Percentiles rank a stretch among this genome's conserved stretches.
phyloP scores from a whole-genome alignment of 2,888 invertebrate genomes.

The Cantharis lateralis region DNA sequence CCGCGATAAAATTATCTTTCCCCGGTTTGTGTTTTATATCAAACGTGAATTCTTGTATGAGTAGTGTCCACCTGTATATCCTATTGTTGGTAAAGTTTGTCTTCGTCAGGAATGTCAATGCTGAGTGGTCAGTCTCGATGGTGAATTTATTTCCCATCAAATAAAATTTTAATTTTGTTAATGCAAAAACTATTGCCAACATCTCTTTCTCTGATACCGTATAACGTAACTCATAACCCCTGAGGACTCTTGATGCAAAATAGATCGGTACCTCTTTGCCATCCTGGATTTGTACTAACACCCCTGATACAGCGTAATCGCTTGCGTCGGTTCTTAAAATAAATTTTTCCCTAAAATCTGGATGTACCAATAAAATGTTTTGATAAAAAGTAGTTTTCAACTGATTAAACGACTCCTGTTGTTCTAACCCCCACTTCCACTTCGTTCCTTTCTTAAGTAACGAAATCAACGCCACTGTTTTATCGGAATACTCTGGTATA shows the following conservation, averaged over 20 bases:
- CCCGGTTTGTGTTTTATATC: background rate
- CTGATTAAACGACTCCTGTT: no score
- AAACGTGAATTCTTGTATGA: background rate
- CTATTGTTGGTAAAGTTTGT: background rate
- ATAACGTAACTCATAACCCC: background rate
- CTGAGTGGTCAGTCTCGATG: background rate
- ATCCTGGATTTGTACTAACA: no score
- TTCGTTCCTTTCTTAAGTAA: no score
- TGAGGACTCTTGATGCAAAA: background rate
- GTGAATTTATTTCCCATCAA: background rate
- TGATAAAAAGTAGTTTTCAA: no score
- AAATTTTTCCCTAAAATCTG: no score
- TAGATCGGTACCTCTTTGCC: no score
- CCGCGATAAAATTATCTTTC: background rate
- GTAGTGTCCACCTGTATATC: background rate
- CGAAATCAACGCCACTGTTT: no score
- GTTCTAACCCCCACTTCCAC: no score
- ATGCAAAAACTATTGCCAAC: background rate
- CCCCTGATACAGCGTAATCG: no score
- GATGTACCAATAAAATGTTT: no score
- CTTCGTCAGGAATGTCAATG: background rate
- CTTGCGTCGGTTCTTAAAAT: no score
- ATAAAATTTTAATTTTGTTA: background rate
- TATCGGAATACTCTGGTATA: no score
- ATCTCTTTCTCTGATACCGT: background rate